phyloP scores from a whole-genome alignment of 2,797 vertebrate genomes.

The Cuniculus paca region DNA sequence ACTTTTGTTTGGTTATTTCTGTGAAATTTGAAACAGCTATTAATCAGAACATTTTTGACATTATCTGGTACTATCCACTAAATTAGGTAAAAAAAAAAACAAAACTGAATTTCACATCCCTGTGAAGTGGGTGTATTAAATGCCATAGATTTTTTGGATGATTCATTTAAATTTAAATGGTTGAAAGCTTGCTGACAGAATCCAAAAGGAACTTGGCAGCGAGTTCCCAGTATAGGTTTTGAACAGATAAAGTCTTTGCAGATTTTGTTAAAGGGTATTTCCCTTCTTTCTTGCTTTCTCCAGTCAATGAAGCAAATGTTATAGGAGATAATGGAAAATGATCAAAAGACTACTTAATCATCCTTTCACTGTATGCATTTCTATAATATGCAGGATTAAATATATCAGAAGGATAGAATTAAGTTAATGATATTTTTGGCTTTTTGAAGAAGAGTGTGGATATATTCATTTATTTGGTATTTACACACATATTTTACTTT shows the following conservation, averaged over 20 bases:
- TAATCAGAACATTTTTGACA: slow-evolving; percentile 77
- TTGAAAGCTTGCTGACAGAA: slow-evolving; percentile 74
- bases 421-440: slow-evolving; percentile 2
- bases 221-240: slow-evolving; percentile 43
- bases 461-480: not conserved
- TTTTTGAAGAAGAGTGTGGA: slow-evolving; percentile 13
- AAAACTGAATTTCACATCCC: slow-evolving; percentile 76
- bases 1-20: slow-evolving; percentile 72
- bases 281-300: slow-evolving; percentile 41
- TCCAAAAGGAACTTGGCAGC: slow-evolving; percentile 78
- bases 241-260: slow-evolving; percentile 69
- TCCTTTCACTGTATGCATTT: slow-evolving; percentile 6
- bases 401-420: slow-evolving; percentile 13
- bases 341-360: not conserved
- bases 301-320: slow-evolving; percentile 49
- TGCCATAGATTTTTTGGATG: slow-evolving; percentile 79
- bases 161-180: slow-evolving; percentile 79
- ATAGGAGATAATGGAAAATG: slow-evolving; percentile 32
- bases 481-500: not conserved
- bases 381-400: slow-evolving; percentile 1
- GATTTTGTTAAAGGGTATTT: slow-evolving; percentile 76
- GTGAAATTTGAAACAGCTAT: slow-evolving; percentile 60
- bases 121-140: slow-evolving; percentile 78
- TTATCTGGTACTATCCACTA: slow-evolving; percentile 71
- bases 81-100: slow-evolving; percentile 80